Evolutionary conservation across 2,113 vertebrate genomes (phyloP), one percentile per base, ranked within the genome.

Genomic region (Promerops cafer): DNA sequence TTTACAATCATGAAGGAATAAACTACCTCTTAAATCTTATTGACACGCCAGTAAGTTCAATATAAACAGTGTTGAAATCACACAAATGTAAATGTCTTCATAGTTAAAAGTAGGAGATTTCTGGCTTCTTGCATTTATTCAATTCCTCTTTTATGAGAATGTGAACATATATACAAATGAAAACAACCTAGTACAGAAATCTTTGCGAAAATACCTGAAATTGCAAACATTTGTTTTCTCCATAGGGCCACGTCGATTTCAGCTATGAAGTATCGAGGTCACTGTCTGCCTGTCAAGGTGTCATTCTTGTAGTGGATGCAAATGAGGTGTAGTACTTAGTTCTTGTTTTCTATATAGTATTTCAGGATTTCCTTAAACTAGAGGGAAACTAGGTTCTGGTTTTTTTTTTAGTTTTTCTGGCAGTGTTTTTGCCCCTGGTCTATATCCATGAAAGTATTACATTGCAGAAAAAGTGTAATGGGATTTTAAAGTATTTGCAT

Each of bases 191-290:
- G 47, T 18, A 13, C 6, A 80, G 40, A 69, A 80, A 23, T 66
- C 6, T 82, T 72, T 89, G 54, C 33, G 63, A 63, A 89, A 76
- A 31, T 81, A 63, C 18, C 11, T 85, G 44, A 65, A 59, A 42
- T 70, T 44, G 4, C 68, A 70, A 90, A 63, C 13, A 7, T 70
- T 27, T 91, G 35, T 96, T 96, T 91, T 74, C 31, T 91, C 50
- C 39, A 19, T 85, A 99, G 99, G 99, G 99, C 76, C 99, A 99
- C 0, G 99, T 99, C 57, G 99, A 99, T 98, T 99, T 99, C 98
- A 99, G 97, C 97, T 99, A 99, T 90, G 99, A 99, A 96, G 99
- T 99, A 3, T 99, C 99, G 23, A 98, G 99, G 22, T 99, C 99
- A 1, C 97, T 99, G 6, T 99, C 99, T 53, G 99, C 99, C 19